phyloP scores from a whole-genome alignment of 2,888 invertebrate species.

The Hydropsyche betteni region DNA sequence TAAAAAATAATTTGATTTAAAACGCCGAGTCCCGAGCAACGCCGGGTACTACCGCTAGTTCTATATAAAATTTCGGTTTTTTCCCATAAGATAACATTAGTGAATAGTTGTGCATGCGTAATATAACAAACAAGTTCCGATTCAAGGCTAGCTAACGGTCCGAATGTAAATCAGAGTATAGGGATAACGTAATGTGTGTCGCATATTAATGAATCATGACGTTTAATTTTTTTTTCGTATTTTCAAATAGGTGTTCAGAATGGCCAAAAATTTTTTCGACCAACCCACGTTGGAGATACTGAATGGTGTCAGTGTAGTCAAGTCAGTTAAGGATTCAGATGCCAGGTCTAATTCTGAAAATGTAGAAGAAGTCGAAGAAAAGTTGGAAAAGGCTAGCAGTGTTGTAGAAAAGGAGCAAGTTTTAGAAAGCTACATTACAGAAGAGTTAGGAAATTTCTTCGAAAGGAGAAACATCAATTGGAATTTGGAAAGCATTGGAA shows the following conservation, averaged over 20 bases:
- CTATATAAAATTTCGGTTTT: background rate
- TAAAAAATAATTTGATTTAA: too few species aligned
- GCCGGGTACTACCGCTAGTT: too few species aligned
- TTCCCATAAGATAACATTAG: background rate
- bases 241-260: slow-evolving; percentile 63
- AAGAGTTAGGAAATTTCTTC: slow-evolving; percentile 66
- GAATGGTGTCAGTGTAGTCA: slow-evolving; percentile 65
- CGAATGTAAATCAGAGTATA: slow-evolving; percentile 27
- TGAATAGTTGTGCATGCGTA: background rate
- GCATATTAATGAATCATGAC: slow-evolving; percentile 46
- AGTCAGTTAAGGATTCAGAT: slow-evolving; percentile 59
- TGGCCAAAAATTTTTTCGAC: slow-evolving; percentile 68
- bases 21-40: too few species aligned
- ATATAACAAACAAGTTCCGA: slow-evolving; percentile 13
- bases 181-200: slow-evolving; percentile 32
- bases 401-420: slow-evolving; percentile 66
- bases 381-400: slow-evolving; percentile 62
- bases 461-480: slow-evolving; percentile 65
- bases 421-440: slow-evolving; percentile 67
- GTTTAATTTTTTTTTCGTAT: slow-evolving; percentile 35
- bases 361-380: slow-evolving; percentile 61
- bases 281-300: slow-evolving; percentile 67
- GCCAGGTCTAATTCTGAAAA: slow-evolving; percentile 54
- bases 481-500: slow-evolving; percentile 57
- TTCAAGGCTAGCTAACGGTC: slow-evolving; percentile 25